Percentiles rank a stretch among this genome's conserved stretches.
Evolutionary conservation across 2,113 vertebrate species (phyloP).

Genomic region (Panthera tigris): DNA sequence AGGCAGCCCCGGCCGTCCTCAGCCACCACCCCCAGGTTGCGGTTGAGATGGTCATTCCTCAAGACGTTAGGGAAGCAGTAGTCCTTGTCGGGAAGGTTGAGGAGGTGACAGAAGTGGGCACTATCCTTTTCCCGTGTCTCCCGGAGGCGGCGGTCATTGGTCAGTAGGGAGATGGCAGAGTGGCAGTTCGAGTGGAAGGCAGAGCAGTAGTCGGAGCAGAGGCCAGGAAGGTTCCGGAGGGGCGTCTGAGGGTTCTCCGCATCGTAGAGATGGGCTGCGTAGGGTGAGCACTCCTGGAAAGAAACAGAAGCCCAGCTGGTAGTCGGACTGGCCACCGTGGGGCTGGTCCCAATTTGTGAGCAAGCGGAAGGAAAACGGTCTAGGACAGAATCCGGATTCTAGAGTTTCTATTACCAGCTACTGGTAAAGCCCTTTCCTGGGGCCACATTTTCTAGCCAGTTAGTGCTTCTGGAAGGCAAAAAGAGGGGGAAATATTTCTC

Average conservation of each 20-base stretch:
- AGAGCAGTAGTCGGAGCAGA: slow-evolving; percentile 88
- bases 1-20: slow-evolving; percentile 86
- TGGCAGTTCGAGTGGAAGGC: slow-evolving; percentile 85
- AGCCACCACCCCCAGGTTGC: slow-evolving; percentile 83
- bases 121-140: slow-evolving; percentile 72
- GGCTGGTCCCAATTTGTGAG: not conserved
- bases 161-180: slow-evolving; percentile 86
- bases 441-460: not conserved
- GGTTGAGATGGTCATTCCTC: slow-evolving; percentile 82
- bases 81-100: slow-evolving; percentile 87
- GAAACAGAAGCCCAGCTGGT: not conserved
- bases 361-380: not conserved
- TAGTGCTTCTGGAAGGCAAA: not conserved
- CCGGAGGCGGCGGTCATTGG: slow-evolving; percentile 71
- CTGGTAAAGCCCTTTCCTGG: not conserved
- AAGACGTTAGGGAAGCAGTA: slow-evolving; percentile 90
- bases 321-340: accelerated
- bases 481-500: not conserved
- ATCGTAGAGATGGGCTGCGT: slow-evolving; percentile 89
- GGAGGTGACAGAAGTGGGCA: slow-evolving; percentile 85
- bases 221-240: slow-evolving; percentile 87
- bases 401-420: not conserved
- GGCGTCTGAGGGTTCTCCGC: slow-evolving; percentile 88
- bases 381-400: not conserved
- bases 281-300: slow-evolving; percentile 90